Evolutionary conservation across 2,888 invertebrate genomes (phyloP).

Genomic region (Cantharis lateralis): DNA sequence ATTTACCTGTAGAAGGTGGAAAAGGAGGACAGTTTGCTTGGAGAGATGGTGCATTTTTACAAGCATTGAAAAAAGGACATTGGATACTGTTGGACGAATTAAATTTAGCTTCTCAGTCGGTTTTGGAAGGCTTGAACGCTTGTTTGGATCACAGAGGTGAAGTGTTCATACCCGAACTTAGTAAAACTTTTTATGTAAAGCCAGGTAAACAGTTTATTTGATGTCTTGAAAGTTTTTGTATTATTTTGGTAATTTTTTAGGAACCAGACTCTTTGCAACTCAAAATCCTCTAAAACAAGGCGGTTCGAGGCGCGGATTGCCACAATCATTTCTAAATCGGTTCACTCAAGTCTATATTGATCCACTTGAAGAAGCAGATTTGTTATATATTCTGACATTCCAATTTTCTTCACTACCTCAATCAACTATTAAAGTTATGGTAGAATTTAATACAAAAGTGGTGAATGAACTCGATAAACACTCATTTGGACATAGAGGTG

Average conservation of each 20-base stretch:
- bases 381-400: conserved; percentile 67
- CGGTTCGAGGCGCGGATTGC: conserved; percentile 93
- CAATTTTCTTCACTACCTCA: conserved; percentile 67
- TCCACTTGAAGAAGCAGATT: conserved; percentile 68
- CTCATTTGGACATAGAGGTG: conserved; percentile 78
- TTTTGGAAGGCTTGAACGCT: conserved; percentile 97
- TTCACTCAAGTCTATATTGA: conserved; percentile 88
- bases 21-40: conserved; percentile 88
- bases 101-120: conserved; percentile 97
- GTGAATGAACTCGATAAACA: conserved; percentile 66
- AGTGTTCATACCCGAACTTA: conserved; percentile 93
- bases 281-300: conserved; percentile 97
- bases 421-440: conserved; percentile 70
- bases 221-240: neutral
- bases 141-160: conserved; percentile 97
- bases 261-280: conserved; percentile 92
- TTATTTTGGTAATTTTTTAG: conserved; percentile 39
- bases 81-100: conserved; percentile 98
- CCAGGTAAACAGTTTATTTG: conserved; percentile 42
- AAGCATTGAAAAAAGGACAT: conserved; percentile 87
- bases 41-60: conserved; percentile 94
- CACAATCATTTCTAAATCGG: conserved; percentile 95
- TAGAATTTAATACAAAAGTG: conserved; percentile 76
- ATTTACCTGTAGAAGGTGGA: conserved; percentile 91
- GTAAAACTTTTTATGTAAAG: conserved; percentile 79